phyloP scores from a whole-genome alignment of 2,797 vertebrate genomes.

The Neostethus bicornis region DNA sequence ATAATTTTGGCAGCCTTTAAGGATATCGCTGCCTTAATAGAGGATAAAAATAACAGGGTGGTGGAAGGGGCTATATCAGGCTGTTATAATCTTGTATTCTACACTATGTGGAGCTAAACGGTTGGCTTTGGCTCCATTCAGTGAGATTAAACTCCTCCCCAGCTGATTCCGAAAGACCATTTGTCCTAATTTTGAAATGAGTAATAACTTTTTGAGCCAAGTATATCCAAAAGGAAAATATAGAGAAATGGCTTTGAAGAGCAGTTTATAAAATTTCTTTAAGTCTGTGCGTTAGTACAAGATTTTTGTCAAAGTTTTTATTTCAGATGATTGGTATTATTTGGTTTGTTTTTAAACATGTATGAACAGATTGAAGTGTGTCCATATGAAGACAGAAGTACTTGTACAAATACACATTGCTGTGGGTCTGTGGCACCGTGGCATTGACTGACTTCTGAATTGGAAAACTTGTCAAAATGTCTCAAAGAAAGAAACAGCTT shows the following conservation, averaged over 20 bases:
- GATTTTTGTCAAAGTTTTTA: slow-evolving; percentile 62
- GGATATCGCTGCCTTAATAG: slow-evolving; percentile 82
- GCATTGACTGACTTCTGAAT: slow-evolving; percentile 46
- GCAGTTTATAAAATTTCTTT: slow-evolving; percentile 49
- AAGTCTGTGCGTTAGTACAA: slow-evolving; percentile 52
- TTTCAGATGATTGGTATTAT: slow-evolving; percentile 49
- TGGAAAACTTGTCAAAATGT: slow-evolving; percentile 66
- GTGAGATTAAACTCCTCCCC: slow-evolving; percentile 75
- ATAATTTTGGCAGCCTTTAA: slow-evolving; percentile 83
- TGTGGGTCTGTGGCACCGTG: slow-evolving; percentile 17
- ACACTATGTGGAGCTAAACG: slow-evolving; percentile 71
- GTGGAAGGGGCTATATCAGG: slow-evolving; percentile 78
- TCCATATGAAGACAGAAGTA: slow-evolving; percentile 11
- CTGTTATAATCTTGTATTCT: slow-evolving; percentile 79
- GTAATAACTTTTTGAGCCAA: slow-evolving; percentile 52
- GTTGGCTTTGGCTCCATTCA: slow-evolving; percentile 70
- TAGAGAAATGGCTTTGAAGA: slow-evolving; percentile 60
- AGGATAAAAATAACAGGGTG: slow-evolving; percentile 81
- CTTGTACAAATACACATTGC: slow-evolving; percentile 29
- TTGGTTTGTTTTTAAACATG: slow-evolving; percentile 31
- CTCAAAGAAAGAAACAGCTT: slow-evolving; percentile 68
- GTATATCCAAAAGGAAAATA: slow-evolving; percentile 64
- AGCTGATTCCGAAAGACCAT: slow-evolving; percentile 70
- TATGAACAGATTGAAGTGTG: slow-evolving; percentile 17
- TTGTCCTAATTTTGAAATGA: slow-evolving; percentile 77